phyloP scores from a whole-genome alignment of 1,140 invertebrate genomes.

The Pseudomyrmex concolor region DNA sequence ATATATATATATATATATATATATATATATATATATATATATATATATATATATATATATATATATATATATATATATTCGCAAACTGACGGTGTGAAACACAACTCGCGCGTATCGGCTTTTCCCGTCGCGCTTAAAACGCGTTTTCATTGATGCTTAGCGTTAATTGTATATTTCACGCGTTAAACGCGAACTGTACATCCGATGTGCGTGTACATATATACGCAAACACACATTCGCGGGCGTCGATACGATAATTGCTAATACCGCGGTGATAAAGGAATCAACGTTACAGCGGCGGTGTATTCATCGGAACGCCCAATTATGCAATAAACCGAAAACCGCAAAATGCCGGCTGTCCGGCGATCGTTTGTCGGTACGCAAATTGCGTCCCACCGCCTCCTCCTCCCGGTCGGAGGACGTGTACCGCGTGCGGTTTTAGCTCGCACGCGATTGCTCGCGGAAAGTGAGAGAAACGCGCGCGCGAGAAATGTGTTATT shows the following conservation, averaged over 20 bases:
- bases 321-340: constrained; percentile 81
- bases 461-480: neutral
- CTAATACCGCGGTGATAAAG: constrained; percentile 80
- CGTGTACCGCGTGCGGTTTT: constrained; percentile 70
- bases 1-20: too few relatives aligned
- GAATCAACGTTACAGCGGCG: constrained; percentile 72
- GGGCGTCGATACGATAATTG: constrained; percentile 77
- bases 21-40: too few relatives aligned
- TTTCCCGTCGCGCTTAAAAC: neutral
- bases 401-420: constrained; percentile 60
- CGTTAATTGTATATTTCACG: constrained; percentile 68
- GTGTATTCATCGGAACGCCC: constrained; percentile 71
- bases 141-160: constrained; percentile 41
- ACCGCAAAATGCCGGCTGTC: constrained; percentile 76
- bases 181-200: constrained; percentile 67
- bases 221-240: constrained; percentile 34
- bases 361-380: constrained; percentile 62
- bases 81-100: constrained; percentile 3
- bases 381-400: constrained; percentile 70
- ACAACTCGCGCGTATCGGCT: neutral
- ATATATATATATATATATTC: neutral
- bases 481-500: too few relatives aligned
- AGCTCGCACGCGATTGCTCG: constrained; percentile 46
- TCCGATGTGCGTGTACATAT: neutral
- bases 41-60: too few relatives aligned